These are phyloP conservation scores for Microtus richardsoni DNA, from an alignment of 2,113 vertebrate genomes.

Conservation along the genomic window DNA sequence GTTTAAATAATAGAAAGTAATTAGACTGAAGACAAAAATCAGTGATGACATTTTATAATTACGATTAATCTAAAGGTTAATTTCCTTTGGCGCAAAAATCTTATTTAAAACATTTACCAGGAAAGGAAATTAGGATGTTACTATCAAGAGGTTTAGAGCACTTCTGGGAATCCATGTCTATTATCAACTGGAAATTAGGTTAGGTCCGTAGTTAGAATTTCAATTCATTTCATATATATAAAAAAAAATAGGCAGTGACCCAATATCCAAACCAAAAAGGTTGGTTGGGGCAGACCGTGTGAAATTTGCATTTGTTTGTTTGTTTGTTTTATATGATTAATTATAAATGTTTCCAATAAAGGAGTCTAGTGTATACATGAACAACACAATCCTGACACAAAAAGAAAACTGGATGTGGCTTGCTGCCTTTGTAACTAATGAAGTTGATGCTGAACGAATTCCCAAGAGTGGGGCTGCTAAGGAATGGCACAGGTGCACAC, in stretches of 20 bases:
- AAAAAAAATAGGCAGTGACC: constrained; percentile 82
- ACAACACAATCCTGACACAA: constrained; percentile 85
- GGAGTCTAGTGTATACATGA: constrained; percentile 85
- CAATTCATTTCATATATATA: constrained; percentile 83
- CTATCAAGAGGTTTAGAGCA: constrained; percentile 85
- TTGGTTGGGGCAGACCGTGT: constrained; percentile 79
- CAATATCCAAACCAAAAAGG: constrained; percentile 80
- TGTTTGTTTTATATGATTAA: constrained; percentile 89
- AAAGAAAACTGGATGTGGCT: constrained; percentile 91
- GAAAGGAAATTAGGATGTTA: constrained; percentile 89
- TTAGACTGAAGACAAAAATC: constrained; percentile 90
- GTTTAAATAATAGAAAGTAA: constrained; percentile 91
- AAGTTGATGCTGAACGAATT: constrained; percentile 86
- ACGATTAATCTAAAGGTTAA: constrained; percentile 92
- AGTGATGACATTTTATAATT: constrained; percentile 89
- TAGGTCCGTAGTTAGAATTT: constrained; percentile 87
- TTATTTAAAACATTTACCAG: constrained; percentile 92
- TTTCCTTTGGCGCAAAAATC: constrained; percentile 90
- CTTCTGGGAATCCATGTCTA: constrained; percentile 88
- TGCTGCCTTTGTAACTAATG: constrained; percentile 89
- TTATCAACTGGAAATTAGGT: constrained; percentile 91
- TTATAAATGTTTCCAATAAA: constrained; percentile 89
- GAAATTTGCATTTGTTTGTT: constrained; percentile 87
- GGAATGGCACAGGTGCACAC: constrained; percentile 52
- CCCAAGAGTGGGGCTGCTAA: constrained; percentile 77